These are phyloP conservation scores for Pelvicachromis taeniatus DNA, from an alignment of 2,113 vertebrate species.

Conservation along the genomic window DNA sequence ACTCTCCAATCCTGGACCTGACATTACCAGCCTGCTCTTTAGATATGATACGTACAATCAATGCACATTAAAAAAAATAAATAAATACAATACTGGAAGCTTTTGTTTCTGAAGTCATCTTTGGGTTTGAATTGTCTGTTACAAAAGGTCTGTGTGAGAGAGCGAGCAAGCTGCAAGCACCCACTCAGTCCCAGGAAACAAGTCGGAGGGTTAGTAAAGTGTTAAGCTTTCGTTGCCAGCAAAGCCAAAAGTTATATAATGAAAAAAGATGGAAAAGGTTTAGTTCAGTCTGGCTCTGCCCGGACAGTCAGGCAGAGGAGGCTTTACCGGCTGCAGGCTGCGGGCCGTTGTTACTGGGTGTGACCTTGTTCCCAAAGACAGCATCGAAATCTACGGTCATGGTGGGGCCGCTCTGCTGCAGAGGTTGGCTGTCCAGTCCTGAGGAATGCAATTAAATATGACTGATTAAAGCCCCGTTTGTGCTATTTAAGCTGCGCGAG, in stretches of 20 bases:
- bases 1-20: not conserved
- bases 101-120: not conserved
- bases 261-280: not conserved
- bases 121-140: not conserved
- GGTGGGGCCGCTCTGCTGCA: constrained; percentile 68
- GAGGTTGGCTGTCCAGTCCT: constrained; percentile 75
- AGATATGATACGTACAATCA: not conserved
- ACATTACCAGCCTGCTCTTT: not conserved
- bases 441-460: constrained; percentile 50
- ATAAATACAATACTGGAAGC: not conserved
- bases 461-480: constrained; percentile 1
- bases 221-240: not conserved
- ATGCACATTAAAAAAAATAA: not conserved
- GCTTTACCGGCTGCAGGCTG: constrained; percentile 78
- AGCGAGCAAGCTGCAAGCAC: not conserved
- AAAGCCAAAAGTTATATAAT: constrained; percentile 11
- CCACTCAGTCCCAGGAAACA: not conserved
- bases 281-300: constrained; percentile 13
- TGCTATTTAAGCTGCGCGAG: not conserved
- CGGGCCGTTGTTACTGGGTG: constrained; percentile 66
- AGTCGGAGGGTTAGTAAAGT: constrained; percentile 39
- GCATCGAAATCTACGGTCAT: constrained; percentile 90
- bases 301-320: constrained; percentile 23
- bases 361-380: constrained; percentile 82
- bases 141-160: not conserved